These are phyloP conservation scores for Pandemis heparana DNA, from an alignment of 2,888 invertebrate genomes.

Conservation along the genomic window DNA sequence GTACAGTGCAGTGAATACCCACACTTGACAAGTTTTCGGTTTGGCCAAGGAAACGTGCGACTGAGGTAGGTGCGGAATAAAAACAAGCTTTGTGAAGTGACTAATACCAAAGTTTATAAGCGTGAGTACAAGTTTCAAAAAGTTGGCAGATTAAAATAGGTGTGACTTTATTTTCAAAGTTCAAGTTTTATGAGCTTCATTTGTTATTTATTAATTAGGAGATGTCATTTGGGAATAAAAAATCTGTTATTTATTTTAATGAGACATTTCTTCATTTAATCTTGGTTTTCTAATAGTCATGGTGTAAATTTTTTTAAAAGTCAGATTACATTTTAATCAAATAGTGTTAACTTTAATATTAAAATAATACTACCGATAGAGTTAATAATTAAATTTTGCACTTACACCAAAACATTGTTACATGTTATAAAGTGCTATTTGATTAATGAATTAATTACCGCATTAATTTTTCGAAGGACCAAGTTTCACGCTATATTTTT, in stretches of 20 bases:
- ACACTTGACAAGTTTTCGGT: constrained; percentile 47
- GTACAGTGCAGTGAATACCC: constrained; percentile 80
- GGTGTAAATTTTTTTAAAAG: not conserved
- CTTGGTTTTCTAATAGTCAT: too few species aligned
- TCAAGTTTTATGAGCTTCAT: not conserved
- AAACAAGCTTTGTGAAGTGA: constrained; percentile 42
- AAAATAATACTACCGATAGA: not conserved
- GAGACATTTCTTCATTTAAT: not conserved
- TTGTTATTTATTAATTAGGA: not conserved
- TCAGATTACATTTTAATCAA: not conserved
- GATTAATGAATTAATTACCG: not conserved
- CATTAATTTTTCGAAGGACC: not conserved
- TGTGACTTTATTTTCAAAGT: constrained; percentile 6
- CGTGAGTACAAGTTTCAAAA: constrained; percentile 30
- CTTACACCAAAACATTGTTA: not conserved
- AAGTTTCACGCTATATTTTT: not conserved
- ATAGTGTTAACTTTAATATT: not conserved
- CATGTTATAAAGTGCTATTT: not conserved
- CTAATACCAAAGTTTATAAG: constrained; percentile 25
- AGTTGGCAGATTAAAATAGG: constrained; percentile 24
- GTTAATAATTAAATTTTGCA: not conserved
- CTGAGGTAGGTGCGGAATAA: constrained; percentile 50
- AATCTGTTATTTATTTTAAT: not conserved
- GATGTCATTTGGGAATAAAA: not conserved
- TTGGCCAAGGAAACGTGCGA: constrained; percentile 44